Evolutionary conservation across 2,888 invertebrate species (phyloP), one percentile per base, ranked within the genome.

Genomic region (Papilio elwesi): DNA sequence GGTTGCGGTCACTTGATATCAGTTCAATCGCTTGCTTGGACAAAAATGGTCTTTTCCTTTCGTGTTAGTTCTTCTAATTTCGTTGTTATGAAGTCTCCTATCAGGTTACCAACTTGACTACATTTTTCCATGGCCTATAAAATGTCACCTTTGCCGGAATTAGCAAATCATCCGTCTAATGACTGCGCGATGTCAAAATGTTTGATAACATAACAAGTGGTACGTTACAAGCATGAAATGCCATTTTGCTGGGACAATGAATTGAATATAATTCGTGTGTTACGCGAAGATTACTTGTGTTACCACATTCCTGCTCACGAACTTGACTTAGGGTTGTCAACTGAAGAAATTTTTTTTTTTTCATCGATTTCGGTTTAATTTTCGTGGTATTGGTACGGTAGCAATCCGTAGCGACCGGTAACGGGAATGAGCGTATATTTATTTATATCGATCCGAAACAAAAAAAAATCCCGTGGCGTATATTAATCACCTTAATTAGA

Each of bases 281-380:
- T 62, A 62, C 43, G 26, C 26, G 43, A 43, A 6, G 43, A 43
- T 43, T 7, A 7, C 59, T n/a, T 10, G 59, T 62, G 36, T 59
- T 62, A 62, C 59, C 15, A 62, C 59, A 62, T 62, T 62, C 59
- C 59, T 62, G n/a, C 38, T n/a, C 59, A 62, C 59, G 43, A 62
- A 62, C 57, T 13, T 13, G 59, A 43, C 43, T 9, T 10, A 62
- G 59, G 59, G 59, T 11, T 62, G 59, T 11, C 49, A 26, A 26
- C 26, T 26, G n/a, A n/a, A n/a, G n/a, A n/a, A n/a, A n/a, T n/a
- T n/a, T n/a, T n/a, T n/a, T n/a, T n/a, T n/a, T n/a, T n/a, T n/a
- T n/a, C n/a, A n/a, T n/a, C n/a, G n/a, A n/a, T n/a, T n/a, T n/a
- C n/a, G 4, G 26, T 26, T 26, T 26, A 26, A 26, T 26, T 26